Conservation (phyloP, 2,888 invertebrate genomes). For the Scaptomyza caliginosa region DNA sequence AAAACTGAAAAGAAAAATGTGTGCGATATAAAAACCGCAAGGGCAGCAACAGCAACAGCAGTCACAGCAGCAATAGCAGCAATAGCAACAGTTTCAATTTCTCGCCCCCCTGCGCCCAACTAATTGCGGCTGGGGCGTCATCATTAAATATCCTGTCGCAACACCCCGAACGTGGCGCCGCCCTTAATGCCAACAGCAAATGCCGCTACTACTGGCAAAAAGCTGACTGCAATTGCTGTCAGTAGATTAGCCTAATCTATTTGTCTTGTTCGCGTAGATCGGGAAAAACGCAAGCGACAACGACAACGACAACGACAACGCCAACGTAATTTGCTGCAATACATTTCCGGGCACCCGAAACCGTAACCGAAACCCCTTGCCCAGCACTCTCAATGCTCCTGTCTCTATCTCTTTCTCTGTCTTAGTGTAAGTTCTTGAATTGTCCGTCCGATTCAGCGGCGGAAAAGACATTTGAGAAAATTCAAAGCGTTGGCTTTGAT, state of each 20-base stretch:
- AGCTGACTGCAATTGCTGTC: slow-evolving; percentile 41
- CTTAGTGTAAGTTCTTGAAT: slow-evolving; percentile 17
- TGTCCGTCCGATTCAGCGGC: slow-evolving; percentile 34
- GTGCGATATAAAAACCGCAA: slow-evolving; percentile 16
- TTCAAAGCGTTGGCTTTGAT: slow-evolving; percentile 78
- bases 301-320: slow-evolving; percentile 58
- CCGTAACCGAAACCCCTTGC: slow-evolving; percentile 18
- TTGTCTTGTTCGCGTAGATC: slow-evolving; percentile 69
- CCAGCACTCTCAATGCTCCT: not conserved
- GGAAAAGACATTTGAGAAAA: slow-evolving; percentile 78
- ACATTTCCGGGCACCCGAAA: slow-evolving; percentile 61
- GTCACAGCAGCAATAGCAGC: too few species aligned
- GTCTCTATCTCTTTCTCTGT: slow-evolving; percentile 2
- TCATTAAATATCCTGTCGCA: slow-evolving; percentile 46
- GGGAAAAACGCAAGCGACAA: slow-evolving; percentile 62
- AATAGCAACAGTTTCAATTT: slow-evolving; percentile 56
- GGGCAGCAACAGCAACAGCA: too few species aligned
- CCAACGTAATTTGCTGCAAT: slow-evolving; percentile 75
- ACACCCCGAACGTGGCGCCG: too few species aligned
- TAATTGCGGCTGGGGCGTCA: slow-evolving; percentile 53
- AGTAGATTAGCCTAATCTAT: slow-evolving; percentile 65
- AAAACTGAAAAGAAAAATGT: not conserved
- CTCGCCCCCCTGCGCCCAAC: slow-evolving; percentile 26
- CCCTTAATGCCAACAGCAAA: not conserved
- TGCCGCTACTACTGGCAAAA: not conserved